These are phyloP conservation scores for Gymnogyps californianus DNA, from an alignment of 2,113 vertebrate species.

Conservation along the genomic window DNA sequence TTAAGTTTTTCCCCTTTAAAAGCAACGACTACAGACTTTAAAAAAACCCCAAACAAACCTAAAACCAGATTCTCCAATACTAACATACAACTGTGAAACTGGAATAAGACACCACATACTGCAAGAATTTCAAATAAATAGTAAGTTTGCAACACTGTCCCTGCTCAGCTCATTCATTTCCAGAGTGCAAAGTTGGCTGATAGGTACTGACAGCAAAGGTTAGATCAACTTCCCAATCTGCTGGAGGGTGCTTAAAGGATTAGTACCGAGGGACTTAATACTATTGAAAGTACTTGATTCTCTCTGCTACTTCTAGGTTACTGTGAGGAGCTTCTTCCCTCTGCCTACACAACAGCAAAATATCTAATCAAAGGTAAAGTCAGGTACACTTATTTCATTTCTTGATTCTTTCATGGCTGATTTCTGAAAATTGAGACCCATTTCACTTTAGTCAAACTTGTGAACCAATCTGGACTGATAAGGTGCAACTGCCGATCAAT, in stretches of 20 bases:
- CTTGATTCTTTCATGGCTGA: background rate
- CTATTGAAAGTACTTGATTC: background rate
- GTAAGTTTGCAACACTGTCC: background rate
- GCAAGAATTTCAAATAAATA: background rate
- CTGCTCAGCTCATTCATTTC: background rate
- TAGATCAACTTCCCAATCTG: slow-evolving; percentile 5
- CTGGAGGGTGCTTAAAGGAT: slow-evolving; percentile 4
- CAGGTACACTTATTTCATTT: background rate
- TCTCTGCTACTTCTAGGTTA: background rate
- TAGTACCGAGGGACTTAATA: background rate
- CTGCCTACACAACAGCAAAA: background rate
- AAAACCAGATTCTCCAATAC: background rate
- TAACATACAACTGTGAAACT: background rate
- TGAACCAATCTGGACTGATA: background rate
- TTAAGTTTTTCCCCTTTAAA: background rate
- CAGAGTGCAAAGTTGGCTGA: background rate
- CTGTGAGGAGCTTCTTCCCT: background rate
- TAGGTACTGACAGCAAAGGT: slow-evolving; percentile 5
- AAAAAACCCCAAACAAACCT: background rate
- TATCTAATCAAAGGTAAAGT: background rate
- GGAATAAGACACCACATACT: background rate
- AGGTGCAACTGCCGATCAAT: background rate
- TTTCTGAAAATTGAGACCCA: background rate
- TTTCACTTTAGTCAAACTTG: background rate
- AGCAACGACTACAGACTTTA: background rate